Percentiles rank a stretch among this genome's conserved stretches.
These are phyloP conservation scores for Euzophera pinguis DNA, from an alignment of 2,888 invertebrate species.

Conservation along the genomic window DNA sequence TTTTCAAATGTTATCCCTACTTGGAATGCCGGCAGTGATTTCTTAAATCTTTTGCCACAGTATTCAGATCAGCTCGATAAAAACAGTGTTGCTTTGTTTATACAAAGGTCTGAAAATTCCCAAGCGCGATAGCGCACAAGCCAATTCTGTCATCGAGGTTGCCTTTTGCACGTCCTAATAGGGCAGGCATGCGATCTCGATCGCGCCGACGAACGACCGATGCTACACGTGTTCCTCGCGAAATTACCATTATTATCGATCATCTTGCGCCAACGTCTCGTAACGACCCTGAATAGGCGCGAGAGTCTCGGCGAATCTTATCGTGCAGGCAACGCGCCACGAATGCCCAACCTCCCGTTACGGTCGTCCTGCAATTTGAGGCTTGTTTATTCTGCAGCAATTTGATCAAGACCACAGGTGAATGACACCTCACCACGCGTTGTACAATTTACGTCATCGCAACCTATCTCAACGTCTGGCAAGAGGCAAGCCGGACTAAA, in stretches of 20 bases:
- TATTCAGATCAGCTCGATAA: conserved; percentile 42
- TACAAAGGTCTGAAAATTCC: conserved; percentile 23
- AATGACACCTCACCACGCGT: conserved; percentile 12
- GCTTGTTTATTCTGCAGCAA: conserved; percentile 4
- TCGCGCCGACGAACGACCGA: conserved; percentile 60
- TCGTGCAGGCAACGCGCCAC: conserved; percentile 11
- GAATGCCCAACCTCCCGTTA: conserved; percentile 6
- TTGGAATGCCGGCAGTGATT: neutral
- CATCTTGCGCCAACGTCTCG: conserved; percentile 68
- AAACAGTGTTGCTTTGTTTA: conserved; percentile 23
- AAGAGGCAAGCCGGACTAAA: conserved; percentile 25
- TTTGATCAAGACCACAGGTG: neutral
- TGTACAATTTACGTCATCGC: conserved; percentile 15
- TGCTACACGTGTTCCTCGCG: conserved; percentile 69
- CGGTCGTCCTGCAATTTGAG: conserved; percentile 4
- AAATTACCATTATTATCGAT: conserved; percentile 80
- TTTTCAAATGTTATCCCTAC: too few relatives aligned
- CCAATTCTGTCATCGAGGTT: conserved; percentile 56
- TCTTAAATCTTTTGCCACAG: conserved; percentile 13
- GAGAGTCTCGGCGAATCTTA: conserved; percentile 43
- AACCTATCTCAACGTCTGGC: conserved; percentile 32
- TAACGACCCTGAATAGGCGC: conserved; percentile 74
- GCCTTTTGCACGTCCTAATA: conserved; percentile 66
- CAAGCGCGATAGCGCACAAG: conserved; percentile 27
- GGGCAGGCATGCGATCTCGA: conserved; percentile 60